Percentiles rank a stretch among this genome's conserved stretches.
Evolutionary conservation across 1,140 invertebrate genomes (phyloP).

Genomic region (Adelges cooleyi): DNA sequence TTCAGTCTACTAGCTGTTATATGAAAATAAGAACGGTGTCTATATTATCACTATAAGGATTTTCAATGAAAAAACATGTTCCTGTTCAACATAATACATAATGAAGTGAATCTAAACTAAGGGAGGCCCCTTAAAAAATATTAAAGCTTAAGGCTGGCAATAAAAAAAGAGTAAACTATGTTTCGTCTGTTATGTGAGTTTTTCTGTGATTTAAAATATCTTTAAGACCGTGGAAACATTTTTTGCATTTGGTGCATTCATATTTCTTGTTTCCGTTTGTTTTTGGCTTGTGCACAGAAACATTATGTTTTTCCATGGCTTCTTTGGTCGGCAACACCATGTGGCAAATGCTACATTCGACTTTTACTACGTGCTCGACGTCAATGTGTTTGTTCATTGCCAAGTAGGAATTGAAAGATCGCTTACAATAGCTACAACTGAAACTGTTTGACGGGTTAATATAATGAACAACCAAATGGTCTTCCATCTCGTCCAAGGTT

Average conservation of each 20-base stretch:
- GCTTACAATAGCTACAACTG: conserved; percentile 7
- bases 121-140: no score
- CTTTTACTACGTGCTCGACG: neutral
- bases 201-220: conserved; percentile 15
- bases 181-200: neutral
- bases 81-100: no score
- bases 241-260: conserved; percentile 1
- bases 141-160: no score
- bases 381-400: conserved; percentile 12
- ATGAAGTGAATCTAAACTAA: no score
- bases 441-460: neutral
- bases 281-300: conserved; percentile 6
- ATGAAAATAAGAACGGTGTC: no score
- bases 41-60: no score
- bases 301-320: conserved; percentile 17
- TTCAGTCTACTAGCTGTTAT: no score
- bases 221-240: conserved; percentile 15
- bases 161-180: no score
- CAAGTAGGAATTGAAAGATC: neutral
- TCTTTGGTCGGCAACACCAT: conserved; percentile 14
- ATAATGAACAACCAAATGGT: conserved; percentile 11
- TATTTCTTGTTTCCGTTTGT: conserved; percentile 2
- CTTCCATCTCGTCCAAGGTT: conserved; percentile 16
- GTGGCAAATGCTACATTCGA: conserved; percentile 17
- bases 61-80: no score